These are phyloP conservation scores for Artemia sinica DNA, from an alignment of 2,888 invertebrate genomes.

Conservation along the genomic window DNA sequence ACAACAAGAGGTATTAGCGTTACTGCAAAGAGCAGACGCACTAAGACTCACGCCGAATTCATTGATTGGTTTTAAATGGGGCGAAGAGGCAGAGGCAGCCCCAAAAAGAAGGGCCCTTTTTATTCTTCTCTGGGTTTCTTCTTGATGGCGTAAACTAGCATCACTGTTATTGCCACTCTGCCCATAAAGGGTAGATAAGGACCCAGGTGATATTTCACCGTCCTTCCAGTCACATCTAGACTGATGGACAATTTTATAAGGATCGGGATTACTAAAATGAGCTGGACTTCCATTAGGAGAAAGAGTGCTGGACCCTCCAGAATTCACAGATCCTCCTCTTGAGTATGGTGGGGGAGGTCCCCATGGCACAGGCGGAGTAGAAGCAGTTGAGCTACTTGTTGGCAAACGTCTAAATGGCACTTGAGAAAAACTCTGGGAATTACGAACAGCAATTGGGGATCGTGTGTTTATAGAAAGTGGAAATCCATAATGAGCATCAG, in stretches of 20 bases:
- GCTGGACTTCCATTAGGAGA: slow-evolving; percentile 22
- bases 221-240: slow-evolving; percentile 14
- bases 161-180: slow-evolving; percentile 15
- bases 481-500: slow-evolving; percentile 22
- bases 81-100: background rate
- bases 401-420: slow-evolving; percentile 16
- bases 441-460: slow-evolving; percentile 17
- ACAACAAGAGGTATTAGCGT: background rate
- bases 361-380: slow-evolving; percentile 39
- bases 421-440: background rate
- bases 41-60: slow-evolving; percentile 3
- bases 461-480: slow-evolving; percentile 19
- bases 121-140: background rate
- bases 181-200: slow-evolving; percentile 15
- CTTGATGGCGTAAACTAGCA: slow-evolving; percentile 1
- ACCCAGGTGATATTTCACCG: slow-evolving; percentile 12
- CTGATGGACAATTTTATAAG: slow-evolving; percentile 2
- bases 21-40: background rate
- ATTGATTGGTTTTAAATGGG: background rate
- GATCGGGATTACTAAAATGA: slow-evolving; percentile 13
- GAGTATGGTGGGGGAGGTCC: slow-evolving; percentile 70
- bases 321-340: slow-evolving; percentile 23
- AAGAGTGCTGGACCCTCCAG: slow-evolving; percentile 17
- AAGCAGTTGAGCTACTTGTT: slow-evolving; percentile 11
- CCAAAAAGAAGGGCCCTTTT: background rate